These are phyloP conservation scores for Hipposideros armiger DNA, from an alignment of 2,113 vertebrate species.

Conservation along the genomic window DNA sequence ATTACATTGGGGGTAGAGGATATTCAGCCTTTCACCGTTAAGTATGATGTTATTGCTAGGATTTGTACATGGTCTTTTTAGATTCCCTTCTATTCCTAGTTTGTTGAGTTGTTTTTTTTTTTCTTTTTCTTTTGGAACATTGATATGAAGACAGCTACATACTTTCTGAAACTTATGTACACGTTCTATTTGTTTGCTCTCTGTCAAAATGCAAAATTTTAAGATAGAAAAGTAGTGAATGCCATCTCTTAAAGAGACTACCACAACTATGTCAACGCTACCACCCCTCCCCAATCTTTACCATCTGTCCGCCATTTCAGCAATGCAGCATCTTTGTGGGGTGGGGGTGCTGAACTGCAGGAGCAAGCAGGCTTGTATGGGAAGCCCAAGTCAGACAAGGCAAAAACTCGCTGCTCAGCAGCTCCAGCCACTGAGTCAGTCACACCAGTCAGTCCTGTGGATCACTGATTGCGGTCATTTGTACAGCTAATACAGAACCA, in stretches of 20 bases:
- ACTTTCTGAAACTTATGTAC: not conserved
- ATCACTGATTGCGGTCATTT: not conserved
- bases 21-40: not conserved
- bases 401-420: not conserved
- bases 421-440: not conserved
- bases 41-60: not conserved
- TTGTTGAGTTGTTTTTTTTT: not conserved
- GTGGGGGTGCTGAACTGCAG: not conserved
- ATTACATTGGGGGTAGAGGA: not conserved
- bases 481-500: not conserved
- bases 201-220: not conserved
- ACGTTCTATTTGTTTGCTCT: not conserved
- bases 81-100: not conserved
- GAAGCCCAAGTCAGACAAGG: not conserved
- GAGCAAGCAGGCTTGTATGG: not conserved
- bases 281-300: not conserved
- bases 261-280: not conserved
- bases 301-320: not conserved
- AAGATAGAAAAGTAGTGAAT: not conserved
- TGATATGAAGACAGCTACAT: not conserved
- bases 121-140: not conserved
- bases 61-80: not conserved
- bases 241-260: not conserved
- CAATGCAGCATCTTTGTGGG: not conserved
- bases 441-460: not conserved